Evolutionary conservation across 2,113 vertebrate genomes (phyloP).

Genomic region (Neolamprologus devosi): DNA sequence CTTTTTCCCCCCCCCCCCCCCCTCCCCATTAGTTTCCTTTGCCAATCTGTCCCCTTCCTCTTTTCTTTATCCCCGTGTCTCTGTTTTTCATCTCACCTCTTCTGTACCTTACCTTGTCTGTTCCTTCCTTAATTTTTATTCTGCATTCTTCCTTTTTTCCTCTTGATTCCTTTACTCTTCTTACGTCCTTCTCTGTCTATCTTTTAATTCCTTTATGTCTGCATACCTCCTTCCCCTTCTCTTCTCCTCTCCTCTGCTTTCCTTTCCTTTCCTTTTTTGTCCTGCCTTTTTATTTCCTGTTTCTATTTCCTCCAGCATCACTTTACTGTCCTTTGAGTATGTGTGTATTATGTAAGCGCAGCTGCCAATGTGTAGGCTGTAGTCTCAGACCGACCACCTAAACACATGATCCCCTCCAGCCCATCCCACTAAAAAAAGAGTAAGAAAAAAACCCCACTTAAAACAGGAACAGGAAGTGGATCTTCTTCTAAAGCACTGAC

Average conservation of each 20-base stretch:
- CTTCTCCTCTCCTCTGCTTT: not conserved
- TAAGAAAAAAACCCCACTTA: constrained; percentile 3
- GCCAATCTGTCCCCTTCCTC: not conserved
- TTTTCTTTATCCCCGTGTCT: not conserved
- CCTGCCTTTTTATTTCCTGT: constrained; percentile 27
- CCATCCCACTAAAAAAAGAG: not conserved
- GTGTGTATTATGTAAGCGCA: constrained; percentile 47
- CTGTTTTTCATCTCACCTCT: not conserved
- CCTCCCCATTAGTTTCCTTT: not conserved
- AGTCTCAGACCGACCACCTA: constrained; percentile 53
- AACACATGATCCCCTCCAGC: constrained; percentile 23
- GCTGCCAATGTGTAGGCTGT: constrained; percentile 61
- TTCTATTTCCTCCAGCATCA: constrained; percentile 33
- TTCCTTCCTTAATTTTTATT: not conserved
- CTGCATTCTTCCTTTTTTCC: not conserved
- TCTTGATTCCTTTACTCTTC: not conserved
- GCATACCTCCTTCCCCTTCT: not conserved
- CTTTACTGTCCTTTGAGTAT: not conserved
- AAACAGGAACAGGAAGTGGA: constrained; percentile 41
- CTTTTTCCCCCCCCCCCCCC: not conserved
- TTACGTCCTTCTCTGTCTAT: not conserved
- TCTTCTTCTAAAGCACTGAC: not conserved
- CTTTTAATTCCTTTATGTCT: not conserved
- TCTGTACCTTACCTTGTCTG: not conserved
- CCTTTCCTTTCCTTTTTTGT: not conserved